Base-by-base conservation (phyloP, 2,888 invertebrate species). In the Desoria tigrina region DNA sequence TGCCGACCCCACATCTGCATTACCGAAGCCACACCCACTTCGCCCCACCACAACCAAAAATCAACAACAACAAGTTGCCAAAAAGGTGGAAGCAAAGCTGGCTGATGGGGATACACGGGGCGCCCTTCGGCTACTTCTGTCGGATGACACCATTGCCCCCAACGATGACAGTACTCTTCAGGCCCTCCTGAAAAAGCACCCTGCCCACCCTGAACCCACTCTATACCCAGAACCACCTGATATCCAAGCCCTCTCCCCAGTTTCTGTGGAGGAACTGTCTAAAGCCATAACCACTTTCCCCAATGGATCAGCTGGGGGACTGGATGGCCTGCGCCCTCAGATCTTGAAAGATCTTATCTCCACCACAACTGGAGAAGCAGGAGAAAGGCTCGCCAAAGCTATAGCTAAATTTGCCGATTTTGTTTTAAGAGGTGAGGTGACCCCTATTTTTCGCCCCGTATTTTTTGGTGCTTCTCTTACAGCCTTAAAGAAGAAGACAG, bases 341-440 rank as follows among this genome's bases (percentile, higher is more conserved):
- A 14, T 16, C 28, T 26, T 54, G 26, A 54, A 54, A 18, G 54
- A 54, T 27, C 28, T 54, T 21, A 11, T 49, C 9, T 7, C 11
- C 9, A 18, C 49, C 18, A 7, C 9, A 49, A 7, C 9, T 11
- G 49, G 49, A 18, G 49, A 49, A 11, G 18, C 9, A 7, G 49
- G 49, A 9, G 21, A 21, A 21, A 49, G 18, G 21, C 49, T 49
- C 11, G 21, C 21, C 21, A 18, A 49, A 21, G 49, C 26, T n/a
- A 58, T 59, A 28, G 28, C 49, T 45, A 27, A 49, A 49, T 59
- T 42, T 11, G 26, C 59, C 14, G 18, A 49, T 49, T 7, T 49
- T 49, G 49, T 49, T 9, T 21, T 49, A 11, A 49, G 49, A 7
- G 49, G 49, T 11, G 49, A 18, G 9, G 49, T 49, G 7, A 11